phyloP scores from a whole-genome alignment of 2,888 invertebrate genomes.

The Aelia acuminata region DNA sequence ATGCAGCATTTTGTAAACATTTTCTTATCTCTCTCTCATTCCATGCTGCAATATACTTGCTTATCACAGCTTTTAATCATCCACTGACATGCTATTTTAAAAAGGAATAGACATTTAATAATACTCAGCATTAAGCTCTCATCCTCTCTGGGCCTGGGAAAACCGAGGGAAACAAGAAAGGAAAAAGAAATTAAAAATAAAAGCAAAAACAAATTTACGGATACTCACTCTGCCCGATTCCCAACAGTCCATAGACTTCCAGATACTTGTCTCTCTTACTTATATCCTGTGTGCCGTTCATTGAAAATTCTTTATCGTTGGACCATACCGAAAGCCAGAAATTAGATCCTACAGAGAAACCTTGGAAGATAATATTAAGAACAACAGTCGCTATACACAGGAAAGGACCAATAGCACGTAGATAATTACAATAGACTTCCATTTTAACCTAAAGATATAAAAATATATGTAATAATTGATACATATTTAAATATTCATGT shows the following conservation, averaged over 20 bases:
- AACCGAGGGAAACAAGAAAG: no score
- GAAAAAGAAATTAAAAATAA: no score
- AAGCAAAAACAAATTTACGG: background rate
- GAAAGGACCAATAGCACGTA: constrained; percentile 85
- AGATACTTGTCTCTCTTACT: constrained; percentile 82
- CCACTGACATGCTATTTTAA: no score
- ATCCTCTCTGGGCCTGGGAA: no score
- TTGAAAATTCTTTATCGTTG: constrained; percentile 73
- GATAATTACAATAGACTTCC: constrained; percentile 89
- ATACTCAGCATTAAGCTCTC: no score
- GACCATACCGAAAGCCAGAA: constrained; percentile 89
- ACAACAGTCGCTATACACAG: constrained; percentile 81
- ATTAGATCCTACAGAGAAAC: constrained; percentile 86
- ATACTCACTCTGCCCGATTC: constrained; percentile 87
- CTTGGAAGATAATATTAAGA: constrained; percentile 86
- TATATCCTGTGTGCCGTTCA: constrained; percentile 67
- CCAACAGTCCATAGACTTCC: constrained; percentile 89
- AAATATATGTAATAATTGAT: constrained; percentile 68
- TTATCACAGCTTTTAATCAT: no score
- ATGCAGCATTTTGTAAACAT: no score
- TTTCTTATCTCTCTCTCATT: no score
- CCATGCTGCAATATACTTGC: no score
- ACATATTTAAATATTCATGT: no score
- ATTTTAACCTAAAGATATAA: constrained; percentile 80
- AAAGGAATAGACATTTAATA: no score